Base-by-base conservation (phyloP, 2,888 invertebrate species). In the Matsumyia berberina region DNA sequence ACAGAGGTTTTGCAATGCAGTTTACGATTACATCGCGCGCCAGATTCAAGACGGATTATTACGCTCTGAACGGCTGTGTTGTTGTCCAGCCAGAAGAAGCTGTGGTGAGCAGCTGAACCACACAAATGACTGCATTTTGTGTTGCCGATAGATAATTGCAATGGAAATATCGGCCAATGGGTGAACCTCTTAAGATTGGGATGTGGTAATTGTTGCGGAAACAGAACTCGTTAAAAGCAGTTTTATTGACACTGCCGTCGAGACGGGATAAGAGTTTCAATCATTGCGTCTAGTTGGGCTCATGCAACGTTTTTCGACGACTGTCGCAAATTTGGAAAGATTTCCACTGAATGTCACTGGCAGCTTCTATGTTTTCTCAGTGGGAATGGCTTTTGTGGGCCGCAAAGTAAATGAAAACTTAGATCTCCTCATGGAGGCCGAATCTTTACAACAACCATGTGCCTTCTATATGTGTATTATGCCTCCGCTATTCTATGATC, bases 121-220 rank as follows among this genome's bases (percentile, higher is more conserved):
- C 72, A 79, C 79, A 79, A 72, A 79, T 66, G 66, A 42, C 55
- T 72, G 66, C 49, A 66, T 72, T 79, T 64, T 58, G 64, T 72
- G 64, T 66, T 79, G 42, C 57, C 51, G 57, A 51, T 33, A 37
- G 49, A 44, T 60, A 73, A 62, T 74, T 74, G 60, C 74, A 58
- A 51, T 39, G 33, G 53, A 74, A 69, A 81, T 81, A 62, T 81
- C 62, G 74, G 74, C 74, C 81, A 81, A 42, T 62, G 74, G 69
- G 55, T 74, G 49, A 81, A 80, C 72, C 60, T 53, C 58, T 53
- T 39, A 78, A 31, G 37, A 73, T 67, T 60, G 29, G 33, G 37
- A 46, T 37, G n/a, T 8, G 12, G 39, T 60, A 42, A 49, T 64
- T 58, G 55, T 57, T 76, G 51, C 19, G 37, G n/a, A 15, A 29